Evolutionary conservation across 2,113 vertebrate species (phyloP).

Genomic region (Mus pahari): DNA sequence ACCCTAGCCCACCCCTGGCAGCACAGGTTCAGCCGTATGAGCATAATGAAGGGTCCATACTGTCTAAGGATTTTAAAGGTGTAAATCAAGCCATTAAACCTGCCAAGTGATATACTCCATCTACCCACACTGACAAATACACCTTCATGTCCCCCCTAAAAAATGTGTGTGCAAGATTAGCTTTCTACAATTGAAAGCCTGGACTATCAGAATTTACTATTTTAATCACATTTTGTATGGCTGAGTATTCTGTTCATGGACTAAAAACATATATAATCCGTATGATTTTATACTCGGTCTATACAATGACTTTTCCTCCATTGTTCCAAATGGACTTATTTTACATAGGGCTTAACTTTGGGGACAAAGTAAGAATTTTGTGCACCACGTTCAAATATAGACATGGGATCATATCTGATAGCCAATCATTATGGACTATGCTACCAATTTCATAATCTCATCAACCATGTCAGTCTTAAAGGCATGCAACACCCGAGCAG

Average conservation of each 20-base stretch:
- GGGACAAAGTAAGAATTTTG: background rate
- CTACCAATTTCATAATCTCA: background rate
- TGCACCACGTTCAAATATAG: background rate
- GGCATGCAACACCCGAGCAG: background rate
- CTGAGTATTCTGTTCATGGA: slow-evolving; percentile 7
- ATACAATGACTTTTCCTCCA: slow-evolving; percentile 35
- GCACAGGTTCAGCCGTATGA: background rate
- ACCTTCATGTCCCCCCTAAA: background rate
- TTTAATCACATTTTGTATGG: slow-evolving; percentile 34
- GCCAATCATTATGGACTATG: background rate
- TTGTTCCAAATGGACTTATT: slow-evolving; percentile 13
- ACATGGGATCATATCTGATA: background rate
- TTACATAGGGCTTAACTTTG: background rate
- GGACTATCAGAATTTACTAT: slow-evolving; percentile 24
- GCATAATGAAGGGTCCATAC: background rate
- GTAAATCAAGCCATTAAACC: slow-evolving; percentile 52
- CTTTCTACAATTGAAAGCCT: slow-evolving; percentile 23
- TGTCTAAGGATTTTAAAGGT: slow-evolving; percentile 1
- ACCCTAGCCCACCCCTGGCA: slow-evolving; percentile 17
- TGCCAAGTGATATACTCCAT: slow-evolving; percentile 23
- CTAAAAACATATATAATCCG: slow-evolving; percentile 23
- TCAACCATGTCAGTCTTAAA: background rate
- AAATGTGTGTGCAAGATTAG: background rate
- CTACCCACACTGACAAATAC: slow-evolving; percentile 33
- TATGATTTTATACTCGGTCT: slow-evolving; percentile 4